Conservation (phyloP, 2,888 invertebrate species). For the Choristoneura rosaceana region DNA sequence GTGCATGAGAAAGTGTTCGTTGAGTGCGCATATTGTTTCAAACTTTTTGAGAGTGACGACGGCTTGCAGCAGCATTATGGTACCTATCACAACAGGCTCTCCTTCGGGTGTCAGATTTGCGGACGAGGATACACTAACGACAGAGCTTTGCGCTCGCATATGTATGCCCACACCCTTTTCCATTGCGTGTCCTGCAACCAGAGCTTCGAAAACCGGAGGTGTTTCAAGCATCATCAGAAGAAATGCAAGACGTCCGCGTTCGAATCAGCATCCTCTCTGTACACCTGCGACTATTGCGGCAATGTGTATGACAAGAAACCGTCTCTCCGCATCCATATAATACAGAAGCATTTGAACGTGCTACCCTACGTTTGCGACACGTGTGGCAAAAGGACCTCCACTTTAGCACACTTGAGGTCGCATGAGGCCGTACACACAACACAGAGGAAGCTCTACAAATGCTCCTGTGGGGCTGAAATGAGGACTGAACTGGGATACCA, state of each 20-base stretch:
- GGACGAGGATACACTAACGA: slow-evolving; percentile 61
- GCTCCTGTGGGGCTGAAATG: slow-evolving; percentile 70
- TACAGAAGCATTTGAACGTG: slow-evolving; percentile 73
- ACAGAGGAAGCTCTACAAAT: slow-evolving; percentile 60
- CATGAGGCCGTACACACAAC: slow-evolving; percentile 65
- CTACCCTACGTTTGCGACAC: slow-evolving; percentile 66
- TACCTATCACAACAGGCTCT: slow-evolving; percentile 50
- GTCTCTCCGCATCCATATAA: slow-evolving; percentile 69
- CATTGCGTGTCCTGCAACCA: slow-evolving; percentile 62
- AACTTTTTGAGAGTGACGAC: slow-evolving; percentile 54
- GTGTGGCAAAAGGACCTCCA: slow-evolving; percentile 74
- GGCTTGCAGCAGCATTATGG: slow-evolving; percentile 52
- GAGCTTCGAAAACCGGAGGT: slow-evolving; percentile 69
- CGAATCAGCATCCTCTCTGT: slow-evolving; percentile 44
- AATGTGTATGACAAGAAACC: slow-evolving; percentile 68
- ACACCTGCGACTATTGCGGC: slow-evolving; percentile 69
- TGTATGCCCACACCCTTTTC: slow-evolving; percentile 65
- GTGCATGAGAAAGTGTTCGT: slow-evolving; percentile 52
- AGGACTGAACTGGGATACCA: slow-evolving; percentile 65
- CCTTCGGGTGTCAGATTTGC: slow-evolving; percentile 61
- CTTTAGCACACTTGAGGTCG: slow-evolving; percentile 63
- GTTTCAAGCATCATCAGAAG: slow-evolving; percentile 64
- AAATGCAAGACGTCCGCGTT: slow-evolving; percentile 51
- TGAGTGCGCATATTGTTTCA: slow-evolving; percentile 60
- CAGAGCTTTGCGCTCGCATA: slow-evolving; percentile 65